Percentiles rank a stretch among this genome's conserved stretches.
These are phyloP conservation scores for Chirona hameri DNA, from an alignment of 2,888 invertebrate genomes.

Conservation along the genomic window DNA sequence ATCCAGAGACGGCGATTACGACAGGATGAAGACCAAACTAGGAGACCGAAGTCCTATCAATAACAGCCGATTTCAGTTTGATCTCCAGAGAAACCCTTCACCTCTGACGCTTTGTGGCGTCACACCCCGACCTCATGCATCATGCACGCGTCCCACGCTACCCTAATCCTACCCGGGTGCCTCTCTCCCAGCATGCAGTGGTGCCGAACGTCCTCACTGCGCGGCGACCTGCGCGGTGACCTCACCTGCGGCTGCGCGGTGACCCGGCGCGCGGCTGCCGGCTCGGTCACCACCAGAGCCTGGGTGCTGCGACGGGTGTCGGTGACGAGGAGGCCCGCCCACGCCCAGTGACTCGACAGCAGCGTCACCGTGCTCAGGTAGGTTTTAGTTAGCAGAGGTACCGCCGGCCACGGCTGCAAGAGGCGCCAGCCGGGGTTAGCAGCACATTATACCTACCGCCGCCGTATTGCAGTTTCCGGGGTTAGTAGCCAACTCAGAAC, in stretches of 20 bases:
- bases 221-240: background rate
- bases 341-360: background rate
- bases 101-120: too few relatives aligned
- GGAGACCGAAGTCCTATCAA: too few relatives aligned
- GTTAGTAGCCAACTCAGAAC: too few relatives aligned
- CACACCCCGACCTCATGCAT: too few relatives aligned
- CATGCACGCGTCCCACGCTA: too few relatives aligned
- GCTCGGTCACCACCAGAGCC: slow-evolving; percentile 1
- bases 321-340: background rate
- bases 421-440: background rate
- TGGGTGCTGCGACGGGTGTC: background rate
- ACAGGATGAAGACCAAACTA: too few relatives aligned
- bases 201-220: background rate
- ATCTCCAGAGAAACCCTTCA: too few relatives aligned
- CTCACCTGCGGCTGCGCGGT: slow-evolving; percentile 1
- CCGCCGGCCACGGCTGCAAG: background rate
- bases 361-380: slow-evolving; percentile 10
- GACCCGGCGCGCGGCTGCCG: background rate
- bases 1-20: too few relatives aligned
- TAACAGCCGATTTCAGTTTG: too few relatives aligned
- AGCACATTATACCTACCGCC: background rate
- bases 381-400: background rate
- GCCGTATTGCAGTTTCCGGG: too few relatives aligned
- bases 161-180: too few relatives aligned
- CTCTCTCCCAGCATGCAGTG: too few relatives aligned